Percentiles rank a stretch among this genome's conserved stretches.
Evolutionary conservation across 1,140 invertebrate species (phyloP).

Genomic region (Propsilocerus akamusi): DNA sequence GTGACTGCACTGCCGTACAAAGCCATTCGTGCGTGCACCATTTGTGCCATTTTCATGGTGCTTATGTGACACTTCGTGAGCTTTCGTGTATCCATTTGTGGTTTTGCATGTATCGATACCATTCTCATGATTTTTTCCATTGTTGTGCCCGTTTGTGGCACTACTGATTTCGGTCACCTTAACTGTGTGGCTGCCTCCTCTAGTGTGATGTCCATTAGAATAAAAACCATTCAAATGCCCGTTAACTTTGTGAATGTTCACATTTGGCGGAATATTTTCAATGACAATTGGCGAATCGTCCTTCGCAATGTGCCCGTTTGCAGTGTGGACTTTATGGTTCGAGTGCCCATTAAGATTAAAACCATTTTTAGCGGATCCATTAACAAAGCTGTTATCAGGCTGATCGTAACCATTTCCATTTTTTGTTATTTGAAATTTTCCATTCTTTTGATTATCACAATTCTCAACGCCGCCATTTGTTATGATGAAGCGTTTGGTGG

Average conservation of each 20-base stretch:
- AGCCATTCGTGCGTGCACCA: constrained; percentile 1
- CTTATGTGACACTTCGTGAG: not conserved
- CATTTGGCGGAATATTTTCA: not conserved
- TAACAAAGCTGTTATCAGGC: not conserved
- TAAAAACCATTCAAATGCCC: not conserved
- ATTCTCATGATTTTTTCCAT: not conserved
- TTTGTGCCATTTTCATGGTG: too few species aligned
- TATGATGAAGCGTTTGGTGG: not conserved
- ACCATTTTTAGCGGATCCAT: too few species aligned
- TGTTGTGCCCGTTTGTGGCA: not conserved
- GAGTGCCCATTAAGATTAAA: too few species aligned
- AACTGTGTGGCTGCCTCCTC: not conserved
- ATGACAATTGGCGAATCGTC: not conserved
- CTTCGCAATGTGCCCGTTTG: too few species aligned
- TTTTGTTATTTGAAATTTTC: not conserved
- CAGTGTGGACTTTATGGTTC: too few species aligned
- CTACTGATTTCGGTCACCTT: not conserved
- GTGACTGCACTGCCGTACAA: not conserved
- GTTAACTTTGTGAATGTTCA: not conserved
- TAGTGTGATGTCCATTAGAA: not conserved
- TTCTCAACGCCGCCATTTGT: not conserved
- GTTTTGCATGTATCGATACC: not conserved
- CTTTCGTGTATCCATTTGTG: not conserved
- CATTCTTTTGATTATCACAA: not conserved
- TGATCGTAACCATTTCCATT: not conserved